Evolutionary conservation across 1,140 invertebrate species (phyloP).

Genomic region (Gerris buenoi): DNA sequence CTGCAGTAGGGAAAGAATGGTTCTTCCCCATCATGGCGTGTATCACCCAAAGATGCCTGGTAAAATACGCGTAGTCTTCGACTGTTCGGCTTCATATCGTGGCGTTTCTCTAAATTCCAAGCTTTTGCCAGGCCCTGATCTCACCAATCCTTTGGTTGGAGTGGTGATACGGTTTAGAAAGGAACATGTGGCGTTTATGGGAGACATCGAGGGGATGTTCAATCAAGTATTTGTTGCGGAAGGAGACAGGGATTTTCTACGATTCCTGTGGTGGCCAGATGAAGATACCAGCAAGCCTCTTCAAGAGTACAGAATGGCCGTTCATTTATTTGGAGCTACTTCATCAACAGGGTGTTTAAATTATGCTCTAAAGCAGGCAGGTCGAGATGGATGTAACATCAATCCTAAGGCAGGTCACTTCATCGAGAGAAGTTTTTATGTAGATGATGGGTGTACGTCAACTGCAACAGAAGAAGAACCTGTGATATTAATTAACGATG

Average conservation of each 20-base stretch:
- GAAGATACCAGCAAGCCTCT: not conserved
- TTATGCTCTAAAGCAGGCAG: not conserved
- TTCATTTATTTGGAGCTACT: not conserved
- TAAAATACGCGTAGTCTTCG: not conserved
- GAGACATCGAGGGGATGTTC: not conserved
- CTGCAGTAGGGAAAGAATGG: not conserved
- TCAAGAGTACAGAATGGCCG: not conserved
- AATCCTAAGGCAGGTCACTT: not conserved
- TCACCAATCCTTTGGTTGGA: not conserved
- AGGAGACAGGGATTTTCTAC: not conserved
- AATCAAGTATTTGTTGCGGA: not conserved
- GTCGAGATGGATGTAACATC: not conserved
- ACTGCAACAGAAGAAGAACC: not conserved
- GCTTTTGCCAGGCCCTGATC: not conserved
- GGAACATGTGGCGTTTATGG: not conserved
- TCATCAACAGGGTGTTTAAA: not conserved
- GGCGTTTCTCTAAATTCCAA: not conserved
- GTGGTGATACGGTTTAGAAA: not conserved
- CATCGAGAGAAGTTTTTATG: not conserved
- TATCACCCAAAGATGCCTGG: not conserved
- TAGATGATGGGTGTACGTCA: not conserved
- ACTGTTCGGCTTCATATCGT: not conserved
- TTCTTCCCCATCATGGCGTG: not conserved
- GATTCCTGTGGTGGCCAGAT: not conserved
- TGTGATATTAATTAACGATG: not conserved